Evolutionary conservation across 2,888 invertebrate genomes (phyloP), one percentile per base, ranked within the genome.

Genomic region (Troilus luridus): DNA sequence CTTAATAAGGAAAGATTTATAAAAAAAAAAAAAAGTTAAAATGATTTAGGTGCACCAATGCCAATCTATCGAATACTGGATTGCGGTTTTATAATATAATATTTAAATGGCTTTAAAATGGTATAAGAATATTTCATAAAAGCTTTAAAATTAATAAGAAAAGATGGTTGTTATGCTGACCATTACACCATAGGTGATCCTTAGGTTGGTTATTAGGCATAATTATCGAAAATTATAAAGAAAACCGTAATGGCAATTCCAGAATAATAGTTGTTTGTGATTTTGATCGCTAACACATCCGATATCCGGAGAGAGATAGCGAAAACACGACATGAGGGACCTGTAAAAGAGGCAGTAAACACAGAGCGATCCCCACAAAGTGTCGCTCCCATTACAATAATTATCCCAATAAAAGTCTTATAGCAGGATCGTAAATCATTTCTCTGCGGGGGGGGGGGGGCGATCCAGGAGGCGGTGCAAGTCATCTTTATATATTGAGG

Each of bases 401-500:
- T 77, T 77, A 77, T 41, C 27, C 72, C 72, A 77, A 77, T 77
- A 77, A 77, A 77, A 77, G 27, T 77, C 72, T 77, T 77, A 77
- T 77, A 41, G 72, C 8, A 77, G 27, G 41, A 41, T 77, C 72
- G 72, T 77, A 77, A 77, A 77, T 77, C 72, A 77, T 77, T 77
- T 77, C 72, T 77, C 72, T 77, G 72, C 14, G 27, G 27, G 19
- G 72, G 72, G 41, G n/a, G 72, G 72, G 72, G 41, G 72, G 27
- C 27, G 72, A 77, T 77, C 9, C 72, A 77, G 72, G 72, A 77
- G 72, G 72, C 41, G 72, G 41, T 77, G 72, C 72, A 77, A 77
- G 72, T 77, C 72, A 77, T 77, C 72, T 77, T 77, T 77, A 77
- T 77, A 77, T 77, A 77, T 77, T 77, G 72, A 77, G 27, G 9